A percentile compares a stretch with the other conserved stretches of the same genome.
Conservation (phyloP, 2,113 vertebrate genomes). For the Cricetomys ansorgei region DNA sequence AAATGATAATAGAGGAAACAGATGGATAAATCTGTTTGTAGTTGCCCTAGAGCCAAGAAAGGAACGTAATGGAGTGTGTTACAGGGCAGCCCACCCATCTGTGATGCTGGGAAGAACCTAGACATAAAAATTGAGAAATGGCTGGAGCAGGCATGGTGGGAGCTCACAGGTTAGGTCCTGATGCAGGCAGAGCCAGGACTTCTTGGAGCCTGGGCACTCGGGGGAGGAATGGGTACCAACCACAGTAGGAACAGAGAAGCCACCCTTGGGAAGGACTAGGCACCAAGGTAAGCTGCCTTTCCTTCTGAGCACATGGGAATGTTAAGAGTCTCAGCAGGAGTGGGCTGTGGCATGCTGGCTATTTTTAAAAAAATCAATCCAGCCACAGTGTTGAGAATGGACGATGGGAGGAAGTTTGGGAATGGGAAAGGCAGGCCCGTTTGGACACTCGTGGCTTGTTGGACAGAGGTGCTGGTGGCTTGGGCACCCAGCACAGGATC, state of each 20-base stretch:
- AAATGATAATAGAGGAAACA: background rate
- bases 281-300: background rate
- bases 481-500: background rate
- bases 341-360: background rate
- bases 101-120: background rate
- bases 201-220: background rate
- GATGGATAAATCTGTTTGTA: background rate
- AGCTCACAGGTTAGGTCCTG: fast-evolving
- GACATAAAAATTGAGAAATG: background rate
- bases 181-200: background rate
- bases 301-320: conserved; percentile 22
- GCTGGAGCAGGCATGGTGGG: background rate
- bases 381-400: background rate
- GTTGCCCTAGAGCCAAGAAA: fast-evolving
- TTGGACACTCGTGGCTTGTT: background rate
- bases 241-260: background rate
- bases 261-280: background rate
- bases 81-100: background rate
- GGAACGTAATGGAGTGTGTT: background rate
- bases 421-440: fast-evolving
- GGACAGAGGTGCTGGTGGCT: background rate
- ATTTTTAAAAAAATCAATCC: conserved; percentile 49
- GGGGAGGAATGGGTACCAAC: background rate
- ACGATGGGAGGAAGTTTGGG: background rate
- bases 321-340: background rate